Evolutionary conservation across 2,888 invertebrate species (phyloP).

Genomic region (Drosophila aldrichi): DNA sequence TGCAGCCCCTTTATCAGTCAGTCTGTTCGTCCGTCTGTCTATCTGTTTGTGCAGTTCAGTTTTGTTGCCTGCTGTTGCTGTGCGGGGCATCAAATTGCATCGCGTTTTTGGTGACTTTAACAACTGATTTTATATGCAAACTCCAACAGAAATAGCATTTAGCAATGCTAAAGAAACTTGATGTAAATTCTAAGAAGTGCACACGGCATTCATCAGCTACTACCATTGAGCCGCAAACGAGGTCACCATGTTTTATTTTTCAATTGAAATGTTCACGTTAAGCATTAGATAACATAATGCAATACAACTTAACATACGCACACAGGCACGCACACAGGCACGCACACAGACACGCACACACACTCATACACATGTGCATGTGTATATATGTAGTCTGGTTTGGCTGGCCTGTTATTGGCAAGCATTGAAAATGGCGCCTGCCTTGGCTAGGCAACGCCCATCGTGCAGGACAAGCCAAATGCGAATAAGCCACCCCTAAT

Average conservation of each 20-base stretch:
- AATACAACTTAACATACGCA: constrained; percentile 2
- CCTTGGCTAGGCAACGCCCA: constrained; percentile 56
- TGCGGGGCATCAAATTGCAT: constrained; percentile 64
- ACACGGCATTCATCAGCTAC: constrained; percentile 70
- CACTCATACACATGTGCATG: neutral
- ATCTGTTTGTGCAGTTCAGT: constrained; percentile 14
- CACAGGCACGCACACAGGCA: neutral
- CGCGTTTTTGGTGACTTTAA: constrained; percentile 57
- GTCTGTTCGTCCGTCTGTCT: constrained; percentile 7
- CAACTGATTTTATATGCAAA: constrained; percentile 53
- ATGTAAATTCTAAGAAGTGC: constrained; percentile 69
- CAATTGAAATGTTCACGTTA: constrained; percentile 39
- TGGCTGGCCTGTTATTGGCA: constrained; percentile 32
- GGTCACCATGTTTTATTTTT: constrained; percentile 56
- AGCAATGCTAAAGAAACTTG: constrained; percentile 71
- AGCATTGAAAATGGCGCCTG: constrained; percentile 75
- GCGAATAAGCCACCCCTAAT: constrained; percentile 75
- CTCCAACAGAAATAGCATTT: constrained; percentile 43
- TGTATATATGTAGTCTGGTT: neutral
- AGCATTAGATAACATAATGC: constrained; percentile 41
- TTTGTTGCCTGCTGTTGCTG: constrained; percentile 23
- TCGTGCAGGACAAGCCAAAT: constrained; percentile 52
- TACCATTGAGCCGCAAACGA: constrained; percentile 37
- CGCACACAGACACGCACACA: neutral
- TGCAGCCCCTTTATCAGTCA: constrained; percentile 42